phyloP scores from a whole-genome alignment of 2,888 invertebrate species.

The Dorcus parallelipipedus region DNA sequence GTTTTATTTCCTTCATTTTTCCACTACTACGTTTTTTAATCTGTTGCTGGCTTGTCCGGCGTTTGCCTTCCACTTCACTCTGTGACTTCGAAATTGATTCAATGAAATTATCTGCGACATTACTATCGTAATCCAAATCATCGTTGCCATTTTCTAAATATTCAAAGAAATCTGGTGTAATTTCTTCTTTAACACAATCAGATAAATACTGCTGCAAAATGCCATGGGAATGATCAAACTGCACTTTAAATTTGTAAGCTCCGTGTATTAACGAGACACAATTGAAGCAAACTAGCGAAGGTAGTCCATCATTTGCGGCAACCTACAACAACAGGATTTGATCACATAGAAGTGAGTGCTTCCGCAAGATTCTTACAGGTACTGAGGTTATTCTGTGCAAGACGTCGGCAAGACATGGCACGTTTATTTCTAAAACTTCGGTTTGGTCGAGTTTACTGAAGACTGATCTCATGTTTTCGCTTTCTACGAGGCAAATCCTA shows the following conservation, averaged over 20 bases:
- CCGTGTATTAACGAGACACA: slow-evolving; percentile 27
- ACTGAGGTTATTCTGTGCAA: slow-evolving; percentile 25
- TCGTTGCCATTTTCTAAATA: slow-evolving; percentile 12
- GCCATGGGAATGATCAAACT: slow-evolving; percentile 28
- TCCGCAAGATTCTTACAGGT: slow-evolving; percentile 19
- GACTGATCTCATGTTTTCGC: slow-evolving; percentile 23
- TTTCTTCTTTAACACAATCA: slow-evolving; percentile 22
- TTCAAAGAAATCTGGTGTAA: slow-evolving; percentile 10
- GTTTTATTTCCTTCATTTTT: slow-evolving; percentile 4
- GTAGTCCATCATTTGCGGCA: slow-evolving; percentile 21
- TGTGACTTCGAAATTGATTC: slow-evolving; percentile 17
- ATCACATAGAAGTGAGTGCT: background rate
- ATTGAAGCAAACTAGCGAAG: slow-evolving; percentile 27
- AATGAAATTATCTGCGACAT: slow-evolving; percentile 17
- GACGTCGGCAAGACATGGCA: slow-evolving; percentile 25
- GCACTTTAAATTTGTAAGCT: slow-evolving; percentile 31
- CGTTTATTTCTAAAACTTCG: slow-evolving; percentile 22
- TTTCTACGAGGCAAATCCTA: slow-evolving; percentile 30
- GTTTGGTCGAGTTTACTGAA: slow-evolving; percentile 25
- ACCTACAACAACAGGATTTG: slow-evolving; percentile 19
- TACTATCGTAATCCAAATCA: slow-evolving; percentile 18
- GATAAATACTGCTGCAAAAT: slow-evolving; percentile 27
- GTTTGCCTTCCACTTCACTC: slow-evolving; percentile 15
- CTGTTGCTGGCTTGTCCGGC: slow-evolving; percentile 20
- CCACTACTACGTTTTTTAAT: slow-evolving; percentile 20